Evolutionary conservation across 1,140 invertebrate genomes (phyloP).

Genomic region (Camponotus vicinus): DNA sequence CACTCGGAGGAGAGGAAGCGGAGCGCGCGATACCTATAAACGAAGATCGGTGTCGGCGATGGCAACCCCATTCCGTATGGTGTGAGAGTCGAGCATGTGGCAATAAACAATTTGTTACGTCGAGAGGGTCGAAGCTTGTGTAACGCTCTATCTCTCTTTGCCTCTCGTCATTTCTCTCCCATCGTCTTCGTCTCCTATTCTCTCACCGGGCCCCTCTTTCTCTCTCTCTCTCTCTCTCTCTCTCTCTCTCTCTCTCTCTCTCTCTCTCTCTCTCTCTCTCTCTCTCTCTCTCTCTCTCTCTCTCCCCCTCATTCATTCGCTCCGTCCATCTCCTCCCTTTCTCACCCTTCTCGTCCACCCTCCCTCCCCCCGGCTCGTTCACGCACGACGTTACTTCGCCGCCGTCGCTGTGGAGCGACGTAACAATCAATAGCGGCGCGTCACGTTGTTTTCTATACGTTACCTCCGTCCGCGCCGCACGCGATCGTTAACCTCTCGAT

Average conservation of each 20-base stretch:
- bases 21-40: not conserved
- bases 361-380: slow-evolving; percentile 65
- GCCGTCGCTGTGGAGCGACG: slow-evolving; percentile 40
- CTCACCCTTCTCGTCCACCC: slow-evolving; percentile 37
- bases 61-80: slow-evolving; percentile 65
- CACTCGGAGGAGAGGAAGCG: not conserved
- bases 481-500: slow-evolving; percentile 72
- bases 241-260: not conserved
- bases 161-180: slow-evolving; percentile 8
- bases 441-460: slow-evolving; percentile 66
- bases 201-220: not conserved
- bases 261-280: not conserved
- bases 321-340: slow-evolving; percentile 31
- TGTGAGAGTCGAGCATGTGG: slow-evolving; percentile 80
- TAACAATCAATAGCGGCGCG: slow-evolving; percentile 71
- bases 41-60: slow-evolving; percentile 59
- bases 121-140: slow-evolving; percentile 65
- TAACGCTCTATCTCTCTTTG: slow-evolving; percentile 52
- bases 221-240: not conserved
- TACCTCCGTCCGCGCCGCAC: slow-evolving; percentile 54
- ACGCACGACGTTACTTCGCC: slow-evolving; percentile 65
- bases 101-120: slow-evolving; percentile 81
- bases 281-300: not conserved
- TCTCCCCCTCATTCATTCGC: not conserved
- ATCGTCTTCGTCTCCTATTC: slow-evolving; percentile 50